Evolutionary conservation across 2,888 invertebrate species (phyloP), one percentile per base, ranked within the genome.

Genomic region (Drosophila rellima): DNA sequence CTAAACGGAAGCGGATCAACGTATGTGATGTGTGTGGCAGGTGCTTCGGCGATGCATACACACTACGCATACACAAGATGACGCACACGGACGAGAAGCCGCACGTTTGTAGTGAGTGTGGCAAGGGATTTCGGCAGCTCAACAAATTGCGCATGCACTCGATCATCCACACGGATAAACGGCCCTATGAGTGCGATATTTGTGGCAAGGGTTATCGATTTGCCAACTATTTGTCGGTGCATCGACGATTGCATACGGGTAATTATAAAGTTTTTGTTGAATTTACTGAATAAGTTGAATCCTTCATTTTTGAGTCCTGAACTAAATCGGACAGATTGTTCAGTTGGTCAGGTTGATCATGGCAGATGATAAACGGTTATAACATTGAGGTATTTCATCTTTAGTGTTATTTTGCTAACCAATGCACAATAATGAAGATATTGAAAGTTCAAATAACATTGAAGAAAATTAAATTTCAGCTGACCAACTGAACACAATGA

Each of bases 1-100:
- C 40, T 1, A 54, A 55, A n/a, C 31, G 40, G n/a, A 17, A n/a
- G 17, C 8, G n/a, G 13, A 40, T 42, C 0, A 66, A 69, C 33
- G 45, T n/a, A 7, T 88, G 89, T 11, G 81, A 90, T 23, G 69
- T 85, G 0, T 91, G 91, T 42, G 64, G 67, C 31, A 74, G 82
- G 1, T 59, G 74, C 39, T 90, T 90, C 47, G 82, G 84, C 18
- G 91, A 91, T 39, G 64, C 82, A 4, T 90, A 91, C 54, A 90
- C 91, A 20, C 59, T 91, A 52, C 85, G 91, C 26, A 88, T 90
- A 20, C 91, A 91, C 61, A 88, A 78, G 59, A 91, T 91, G 90
- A 89, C 82, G 31, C 91, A 91, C 65, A 90, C 89, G 40, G 80
- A 91, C n/a, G 91, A 91, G 66, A 81, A 78, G 66, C 91, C 91